phyloP scores from a whole-genome alignment of 2,888 invertebrate species.

The Megastigmus dorsalis region DNA sequence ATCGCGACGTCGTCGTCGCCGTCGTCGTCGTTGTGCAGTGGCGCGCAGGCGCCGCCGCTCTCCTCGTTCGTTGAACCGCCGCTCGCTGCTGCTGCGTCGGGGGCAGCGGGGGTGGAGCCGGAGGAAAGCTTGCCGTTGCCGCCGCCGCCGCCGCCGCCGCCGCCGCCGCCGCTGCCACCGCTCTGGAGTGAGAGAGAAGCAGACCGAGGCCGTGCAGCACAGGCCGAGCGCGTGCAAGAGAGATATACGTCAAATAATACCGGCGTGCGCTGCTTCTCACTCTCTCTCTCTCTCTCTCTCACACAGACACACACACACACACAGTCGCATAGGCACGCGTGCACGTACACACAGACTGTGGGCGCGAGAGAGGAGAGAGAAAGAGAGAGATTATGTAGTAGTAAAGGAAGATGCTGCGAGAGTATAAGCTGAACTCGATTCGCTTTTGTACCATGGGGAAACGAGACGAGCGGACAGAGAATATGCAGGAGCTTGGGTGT shows the following conservation, averaged over 20 bases:
- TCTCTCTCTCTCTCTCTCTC: conserved; percentile 1
- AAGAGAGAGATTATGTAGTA: too few relatives aligned
- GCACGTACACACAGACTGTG: too few relatives aligned
- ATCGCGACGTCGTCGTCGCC: background rate
- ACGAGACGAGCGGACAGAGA: background rate
- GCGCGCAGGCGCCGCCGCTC: conserved; percentile 67
- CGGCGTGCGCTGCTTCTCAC: background rate
- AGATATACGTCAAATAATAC: conserved; percentile 29
- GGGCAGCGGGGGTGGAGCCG: conserved; percentile 41
- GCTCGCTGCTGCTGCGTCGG: conserved; percentile 21
- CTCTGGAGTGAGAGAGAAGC: background rate
- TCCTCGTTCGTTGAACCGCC: conserved; percentile 72
- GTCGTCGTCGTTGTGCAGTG: conserved; percentile 56
- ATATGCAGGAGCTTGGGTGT: background rate
- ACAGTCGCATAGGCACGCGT: too few relatives aligned
- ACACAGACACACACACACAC: too few relatives aligned
- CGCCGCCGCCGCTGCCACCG: conserved; percentile 3
- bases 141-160: conserved; percentile 22
- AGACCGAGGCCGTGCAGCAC: conserved; percentile 27
- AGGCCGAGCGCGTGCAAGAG: conserved; percentile 48
- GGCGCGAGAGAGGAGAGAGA: background rate
- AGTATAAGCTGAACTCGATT: conserved; percentile 33
- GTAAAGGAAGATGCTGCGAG: background rate
- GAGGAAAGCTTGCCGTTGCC: conserved; percentile 51
- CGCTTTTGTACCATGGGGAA: conserved; percentile 1